phyloP scores from a whole-genome alignment of 2,113 vertebrate genomes.

The Spilogale gracilis region DNA sequence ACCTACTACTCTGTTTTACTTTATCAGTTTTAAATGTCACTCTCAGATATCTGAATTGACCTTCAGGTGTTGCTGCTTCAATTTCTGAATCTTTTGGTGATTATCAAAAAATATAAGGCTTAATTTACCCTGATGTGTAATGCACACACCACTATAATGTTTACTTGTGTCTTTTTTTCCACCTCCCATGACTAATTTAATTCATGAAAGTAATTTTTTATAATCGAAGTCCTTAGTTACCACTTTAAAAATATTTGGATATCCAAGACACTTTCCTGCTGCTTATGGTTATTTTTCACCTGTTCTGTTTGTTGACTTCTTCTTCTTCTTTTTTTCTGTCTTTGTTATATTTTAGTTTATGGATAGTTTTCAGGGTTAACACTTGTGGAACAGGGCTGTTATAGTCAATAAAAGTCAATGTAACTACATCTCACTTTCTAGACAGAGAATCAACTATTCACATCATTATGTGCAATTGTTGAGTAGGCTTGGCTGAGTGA shows the following conservation, averaged over 20 bases:
- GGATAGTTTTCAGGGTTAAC: not conserved
- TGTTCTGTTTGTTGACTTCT: not conserved
- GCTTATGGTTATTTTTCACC: not conserved
- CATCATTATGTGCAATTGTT: not conserved
- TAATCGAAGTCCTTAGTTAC: not conserved
- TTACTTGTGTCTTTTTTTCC: not conserved
- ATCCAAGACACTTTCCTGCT: not conserved
- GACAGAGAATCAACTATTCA: not conserved
- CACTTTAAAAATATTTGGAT: not conserved
- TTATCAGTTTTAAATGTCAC: not conserved
- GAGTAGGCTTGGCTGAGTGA: not conserved
- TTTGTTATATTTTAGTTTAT: slow-evolving; percentile 12
- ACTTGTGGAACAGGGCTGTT: not conserved
- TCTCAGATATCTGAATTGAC: not conserved
- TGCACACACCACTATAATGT: not conserved
- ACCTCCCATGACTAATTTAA: not conserved
- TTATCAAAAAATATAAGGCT: slow-evolving; percentile 20
- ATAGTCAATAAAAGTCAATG: not conserved
- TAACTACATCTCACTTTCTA: not conserved
- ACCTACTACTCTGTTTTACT: not conserved
- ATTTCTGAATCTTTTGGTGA: not conserved
- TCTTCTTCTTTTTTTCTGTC: not conserved
- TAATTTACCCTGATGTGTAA: not conserved
- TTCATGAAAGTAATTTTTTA: not conserved
- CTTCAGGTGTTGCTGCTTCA: not conserved